Evolutionary conservation across 2,113 vertebrate species (phyloP).

Genomic region (Cynopterus brachyotis): DNA sequence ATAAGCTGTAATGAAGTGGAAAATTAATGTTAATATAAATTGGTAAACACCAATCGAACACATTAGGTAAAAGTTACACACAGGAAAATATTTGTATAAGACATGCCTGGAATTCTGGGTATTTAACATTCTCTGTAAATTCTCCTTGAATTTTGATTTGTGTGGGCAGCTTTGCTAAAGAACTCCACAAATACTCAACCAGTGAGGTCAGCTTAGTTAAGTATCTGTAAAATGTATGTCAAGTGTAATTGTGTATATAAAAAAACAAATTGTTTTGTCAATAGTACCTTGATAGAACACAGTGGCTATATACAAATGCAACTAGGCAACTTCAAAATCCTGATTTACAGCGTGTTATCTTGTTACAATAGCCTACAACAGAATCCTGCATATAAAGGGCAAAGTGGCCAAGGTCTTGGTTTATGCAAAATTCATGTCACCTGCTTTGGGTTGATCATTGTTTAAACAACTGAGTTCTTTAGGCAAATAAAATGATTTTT

Average conservation of each 20-base stretch:
- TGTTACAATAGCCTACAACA: background rate
- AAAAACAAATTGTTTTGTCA: background rate
- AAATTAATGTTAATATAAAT: slow-evolving; percentile 68
- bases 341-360: background rate
- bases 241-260: no score
- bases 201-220: slow-evolving; percentile 47
- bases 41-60: slow-evolving; percentile 73
- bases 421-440: background rate
- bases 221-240: no score
- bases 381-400: background rate
- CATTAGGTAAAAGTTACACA: slow-evolving; percentile 70
- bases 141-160: slow-evolving; percentile 50
- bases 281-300: background rate
- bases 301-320: slow-evolving; percentile 24
- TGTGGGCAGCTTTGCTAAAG: slow-evolving; percentile 53
- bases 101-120: slow-evolving; percentile 64
- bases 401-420: background rate
- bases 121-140: slow-evolving; percentile 72
- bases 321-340: background rate
- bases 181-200: slow-evolving; percentile 56
- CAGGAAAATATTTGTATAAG: slow-evolving; percentile 65
- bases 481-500: background rate
- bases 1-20: slow-evolving; percentile 18
- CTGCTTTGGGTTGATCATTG: background rate
- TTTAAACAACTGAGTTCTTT: background rate